Evolutionary conservation across 2,113 vertebrate genomes (phyloP).

Genomic region (Mobula birostris): DNA sequence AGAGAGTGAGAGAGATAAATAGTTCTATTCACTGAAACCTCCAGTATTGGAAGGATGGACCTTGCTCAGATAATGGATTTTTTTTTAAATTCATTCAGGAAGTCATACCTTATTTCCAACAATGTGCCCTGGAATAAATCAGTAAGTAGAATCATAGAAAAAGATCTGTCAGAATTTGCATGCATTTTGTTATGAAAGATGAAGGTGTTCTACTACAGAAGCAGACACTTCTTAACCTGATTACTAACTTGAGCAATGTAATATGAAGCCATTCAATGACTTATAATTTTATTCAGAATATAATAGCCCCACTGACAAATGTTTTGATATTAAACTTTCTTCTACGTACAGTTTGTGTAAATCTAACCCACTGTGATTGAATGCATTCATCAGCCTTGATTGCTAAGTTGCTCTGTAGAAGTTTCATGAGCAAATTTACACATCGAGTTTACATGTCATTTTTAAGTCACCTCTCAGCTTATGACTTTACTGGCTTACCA

Average conservation of each 20-base stretch:
- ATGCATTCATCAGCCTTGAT: background rate
- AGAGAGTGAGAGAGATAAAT: background rate
- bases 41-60: background rate
- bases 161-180: background rate
- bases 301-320: background rate
- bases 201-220: background rate
- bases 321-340: background rate
- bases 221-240: background rate
- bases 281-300: conserved; percentile 8
- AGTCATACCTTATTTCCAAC: background rate
- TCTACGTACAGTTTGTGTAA: background rate
- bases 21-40: background rate
- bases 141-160: background rate
- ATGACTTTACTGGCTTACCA: background rate
- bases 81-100: background rate
- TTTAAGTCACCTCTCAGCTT: background rate
- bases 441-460: background rate
- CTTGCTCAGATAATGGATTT: background rate
- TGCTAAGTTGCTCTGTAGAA: too few species aligned
- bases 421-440: background rate
- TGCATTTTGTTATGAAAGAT: background rate
- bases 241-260: background rate
- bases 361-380: background rate
- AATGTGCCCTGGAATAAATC: background rate
- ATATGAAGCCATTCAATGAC: background rate